Percentiles rank a stretch among this genome's conserved stretches.
These are phyloP conservation scores for Cynocephalus volans DNA, from an alignment of 2,113 vertebrate genomes.

Conservation along the genomic window DNA sequence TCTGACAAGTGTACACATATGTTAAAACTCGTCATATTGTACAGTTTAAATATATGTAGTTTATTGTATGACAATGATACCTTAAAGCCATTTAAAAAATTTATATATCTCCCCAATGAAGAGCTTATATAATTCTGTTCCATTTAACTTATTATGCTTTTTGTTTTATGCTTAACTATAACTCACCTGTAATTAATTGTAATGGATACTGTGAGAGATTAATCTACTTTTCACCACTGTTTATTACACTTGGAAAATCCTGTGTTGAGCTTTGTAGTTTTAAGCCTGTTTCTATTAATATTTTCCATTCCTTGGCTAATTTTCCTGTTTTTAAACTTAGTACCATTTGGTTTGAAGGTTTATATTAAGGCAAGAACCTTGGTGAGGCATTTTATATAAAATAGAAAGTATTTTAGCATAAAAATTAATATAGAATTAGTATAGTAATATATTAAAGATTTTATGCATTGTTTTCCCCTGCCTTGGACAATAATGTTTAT, in stretches of 20 bases:
- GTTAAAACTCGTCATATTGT: background rate
- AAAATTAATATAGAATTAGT: background rate
- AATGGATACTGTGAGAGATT: background rate
- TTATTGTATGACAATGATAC: background rate
- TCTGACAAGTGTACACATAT: background rate
- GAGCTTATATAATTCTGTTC: background rate
- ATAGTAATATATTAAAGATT: slow-evolving; percentile 11
- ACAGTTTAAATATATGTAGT: background rate
- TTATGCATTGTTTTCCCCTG: background rate
- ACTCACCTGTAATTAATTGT: background rate
- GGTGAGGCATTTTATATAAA: slow-evolving; percentile 51
- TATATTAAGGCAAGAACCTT: background rate
- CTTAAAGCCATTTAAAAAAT: background rate
- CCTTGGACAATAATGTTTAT: slow-evolving; percentile 21
- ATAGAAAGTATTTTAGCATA: background rate
- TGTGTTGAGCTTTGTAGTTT: background rate
- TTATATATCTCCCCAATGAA: background rate
- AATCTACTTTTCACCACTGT: background rate
- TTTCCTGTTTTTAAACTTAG: slow-evolving; percentile 56
- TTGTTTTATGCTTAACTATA: background rate
- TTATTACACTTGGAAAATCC: background rate
- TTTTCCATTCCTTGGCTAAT: slow-evolving; percentile 20
- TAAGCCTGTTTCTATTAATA: background rate
- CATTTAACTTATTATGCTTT: background rate
- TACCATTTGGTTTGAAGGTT: background rate